Evolutionary conservation across 2,113 vertebrate species (phyloP).

Genomic region (Platycercus adscitus): DNA sequence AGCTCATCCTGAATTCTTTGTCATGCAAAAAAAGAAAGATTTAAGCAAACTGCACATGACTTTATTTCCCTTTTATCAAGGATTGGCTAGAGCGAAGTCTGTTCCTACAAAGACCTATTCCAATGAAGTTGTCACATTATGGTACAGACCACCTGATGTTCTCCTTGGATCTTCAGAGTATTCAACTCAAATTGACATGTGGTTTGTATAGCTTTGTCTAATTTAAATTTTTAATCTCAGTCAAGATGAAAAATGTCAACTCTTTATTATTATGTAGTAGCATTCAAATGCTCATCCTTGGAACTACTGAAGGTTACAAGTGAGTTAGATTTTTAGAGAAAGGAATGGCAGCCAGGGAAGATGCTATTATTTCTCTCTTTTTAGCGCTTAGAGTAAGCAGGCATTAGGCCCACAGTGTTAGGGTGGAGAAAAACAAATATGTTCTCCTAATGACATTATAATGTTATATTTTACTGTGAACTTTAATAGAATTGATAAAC

Average conservation of each 20-base stretch:
- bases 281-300: not conserved
- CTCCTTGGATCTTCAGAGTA: conserved; percentile 96
- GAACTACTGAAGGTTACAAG: not conserved
- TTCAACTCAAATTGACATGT: conserved; percentile 98
- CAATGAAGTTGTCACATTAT: conserved; percentile 96
- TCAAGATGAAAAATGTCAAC: not conserved
- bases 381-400: not conserved
- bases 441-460: not conserved
- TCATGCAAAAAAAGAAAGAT: not conserved
- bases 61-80: conserved; percentile 70
- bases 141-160: conserved; percentile 96
- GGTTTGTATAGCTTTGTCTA: conserved; percentile 78
- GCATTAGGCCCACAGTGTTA: not conserved
- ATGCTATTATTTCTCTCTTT: not conserved
- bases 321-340: not conserved
- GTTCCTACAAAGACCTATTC: conserved; percentile 98
- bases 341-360: not conserved
- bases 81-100: conserved; percentile 93
- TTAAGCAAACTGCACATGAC: not conserved
- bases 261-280: not conserved
- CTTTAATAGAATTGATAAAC: not conserved
- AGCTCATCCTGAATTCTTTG: not conserved
- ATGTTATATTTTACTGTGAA: not conserved
- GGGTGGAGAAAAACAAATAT: not conserved
- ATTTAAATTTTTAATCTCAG: not conserved